phyloP scores from a whole-genome alignment of 2,888 invertebrate genomes.

The Polydrusus pterygomalis region DNA sequence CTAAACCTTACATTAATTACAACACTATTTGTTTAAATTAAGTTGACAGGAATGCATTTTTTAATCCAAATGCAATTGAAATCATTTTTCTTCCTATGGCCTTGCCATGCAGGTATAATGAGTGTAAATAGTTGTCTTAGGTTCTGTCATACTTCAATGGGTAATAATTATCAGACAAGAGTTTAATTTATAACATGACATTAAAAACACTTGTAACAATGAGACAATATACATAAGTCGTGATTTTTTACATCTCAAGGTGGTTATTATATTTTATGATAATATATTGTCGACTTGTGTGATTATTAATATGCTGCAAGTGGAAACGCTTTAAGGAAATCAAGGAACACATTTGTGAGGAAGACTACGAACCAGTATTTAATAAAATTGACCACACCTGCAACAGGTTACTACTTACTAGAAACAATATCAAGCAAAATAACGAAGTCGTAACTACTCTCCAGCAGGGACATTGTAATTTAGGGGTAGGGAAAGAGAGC shows the following conservation, averaged over 20 bases:
- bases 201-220: slow-evolving; percentile 20
- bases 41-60: slow-evolving; percentile 4
- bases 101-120: slow-evolving; percentile 14
- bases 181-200: neutral
- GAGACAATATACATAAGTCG: neutral
- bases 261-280: neutral
- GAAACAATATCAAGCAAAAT: too few species aligned
- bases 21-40: slow-evolving; percentile 11
- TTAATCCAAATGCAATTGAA: slow-evolving; percentile 12
- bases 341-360: too few species aligned
- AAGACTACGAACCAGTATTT: too few species aligned
- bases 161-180: slow-evolving; percentile 9
- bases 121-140: neutral
- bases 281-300: too few species aligned
- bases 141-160: slow-evolving; percentile 5
- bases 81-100: neutral
- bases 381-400: too few species aligned
- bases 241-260: slow-evolving; percentile 1
- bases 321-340: too few species aligned
- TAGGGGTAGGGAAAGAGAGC: too few species aligned
- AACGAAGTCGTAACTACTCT: too few species aligned
- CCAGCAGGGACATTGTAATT: too few species aligned
- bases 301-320: too few species aligned
- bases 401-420: too few species aligned
- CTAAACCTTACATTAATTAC: neutral